Percentiles rank a stretch among this genome's conserved stretches.
Evolutionary conservation across 2,888 invertebrate species (phyloP).

Genomic region (Hirtodrosophila confusa): DNA sequence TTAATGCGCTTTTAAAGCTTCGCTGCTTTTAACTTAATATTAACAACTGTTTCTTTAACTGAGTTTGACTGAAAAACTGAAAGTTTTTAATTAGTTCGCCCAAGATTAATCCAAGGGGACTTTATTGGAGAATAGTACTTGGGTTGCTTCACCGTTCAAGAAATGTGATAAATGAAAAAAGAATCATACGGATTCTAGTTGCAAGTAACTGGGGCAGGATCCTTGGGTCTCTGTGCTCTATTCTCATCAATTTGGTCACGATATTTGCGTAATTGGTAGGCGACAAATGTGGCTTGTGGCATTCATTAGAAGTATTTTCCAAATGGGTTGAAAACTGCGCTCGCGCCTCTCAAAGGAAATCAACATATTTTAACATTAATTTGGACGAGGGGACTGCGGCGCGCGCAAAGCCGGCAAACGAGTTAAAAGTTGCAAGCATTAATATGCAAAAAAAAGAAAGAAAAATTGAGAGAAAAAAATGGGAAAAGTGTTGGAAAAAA

Average conservation of each 20-base stretch:
- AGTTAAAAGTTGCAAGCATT: constrained; percentile 61
- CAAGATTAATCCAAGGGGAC: too few species aligned
- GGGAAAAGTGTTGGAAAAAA: constrained; percentile 28
- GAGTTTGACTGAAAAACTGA: too few species aligned
- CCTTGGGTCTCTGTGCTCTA: too few species aligned
- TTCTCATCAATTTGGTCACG: constrained; percentile 17
- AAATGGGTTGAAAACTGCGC: constrained; percentile 36
- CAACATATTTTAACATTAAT: constrained; percentile 74
- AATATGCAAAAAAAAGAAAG: constrained; percentile 38
- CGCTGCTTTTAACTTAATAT: too few species aligned
- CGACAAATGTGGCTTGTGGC: constrained; percentile 17
- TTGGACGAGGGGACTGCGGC: constrained; percentile 42
- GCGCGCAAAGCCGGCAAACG: constrained; percentile 34
- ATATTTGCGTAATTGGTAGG: constrained; percentile 28
- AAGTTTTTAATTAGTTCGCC: too few species aligned
- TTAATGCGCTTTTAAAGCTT: too few species aligned
- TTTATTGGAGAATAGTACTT: too few species aligned
- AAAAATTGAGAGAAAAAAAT: not conserved
- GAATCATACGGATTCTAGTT: too few species aligned
- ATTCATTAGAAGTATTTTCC: constrained; percentile 52
- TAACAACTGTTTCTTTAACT: too few species aligned
- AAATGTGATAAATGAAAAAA: too few species aligned
- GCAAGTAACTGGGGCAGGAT: too few species aligned
- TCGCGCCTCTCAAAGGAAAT: constrained; percentile 63
- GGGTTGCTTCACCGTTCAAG: too few species aligned